Conservation (phyloP, 2,888 invertebrate genomes). For the Cryptocephalus moraei region DNA sequence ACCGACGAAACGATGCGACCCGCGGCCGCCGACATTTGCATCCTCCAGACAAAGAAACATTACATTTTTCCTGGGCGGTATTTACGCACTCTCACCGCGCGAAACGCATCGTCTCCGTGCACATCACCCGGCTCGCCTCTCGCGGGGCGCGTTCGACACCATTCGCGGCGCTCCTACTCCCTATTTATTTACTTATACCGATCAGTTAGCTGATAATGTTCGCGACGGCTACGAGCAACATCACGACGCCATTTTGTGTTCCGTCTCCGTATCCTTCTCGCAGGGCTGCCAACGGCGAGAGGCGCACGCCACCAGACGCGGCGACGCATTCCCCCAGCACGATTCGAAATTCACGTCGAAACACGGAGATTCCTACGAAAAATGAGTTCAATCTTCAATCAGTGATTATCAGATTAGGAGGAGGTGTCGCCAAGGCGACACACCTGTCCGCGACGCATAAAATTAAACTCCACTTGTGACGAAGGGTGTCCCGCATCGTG, state of each 20-base stretch:
- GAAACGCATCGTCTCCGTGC: constrained; percentile 12
- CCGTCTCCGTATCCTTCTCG: background rate
- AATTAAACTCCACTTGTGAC: too few species aligned
- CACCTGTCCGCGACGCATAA: too few species aligned
- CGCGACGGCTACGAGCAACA: constrained; percentile 27
- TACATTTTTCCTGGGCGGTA: constrained; percentile 32
- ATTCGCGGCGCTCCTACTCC: constrained; percentile 15
- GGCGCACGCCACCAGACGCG: background rate
- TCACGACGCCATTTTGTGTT: constrained; percentile 33
- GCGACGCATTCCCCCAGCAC: too few species aligned
- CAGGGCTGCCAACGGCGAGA: background rate
- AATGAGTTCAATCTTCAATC: too few species aligned
- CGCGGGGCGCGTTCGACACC: constrained; percentile 18
- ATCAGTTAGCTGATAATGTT: constrained; percentile 22
- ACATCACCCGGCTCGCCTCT: constrained; percentile 13
- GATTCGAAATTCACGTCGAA: too few species aligned
- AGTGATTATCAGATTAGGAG: too few species aligned
- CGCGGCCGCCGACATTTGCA: constrained; percentile 27
- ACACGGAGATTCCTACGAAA: too few species aligned
- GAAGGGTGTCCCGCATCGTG: too few species aligned
- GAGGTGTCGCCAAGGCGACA: too few species aligned
- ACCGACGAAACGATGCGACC: constrained; percentile 16
- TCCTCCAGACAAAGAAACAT: constrained; percentile 36
- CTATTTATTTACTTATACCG: constrained; percentile 23
- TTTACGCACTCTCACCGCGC: constrained; percentile 24